Evolutionary conservation across 2,113 vertebrate genomes (phyloP), one percentile per base, ranked within the genome.

Genomic region (Megaceryle torquata): DNA sequence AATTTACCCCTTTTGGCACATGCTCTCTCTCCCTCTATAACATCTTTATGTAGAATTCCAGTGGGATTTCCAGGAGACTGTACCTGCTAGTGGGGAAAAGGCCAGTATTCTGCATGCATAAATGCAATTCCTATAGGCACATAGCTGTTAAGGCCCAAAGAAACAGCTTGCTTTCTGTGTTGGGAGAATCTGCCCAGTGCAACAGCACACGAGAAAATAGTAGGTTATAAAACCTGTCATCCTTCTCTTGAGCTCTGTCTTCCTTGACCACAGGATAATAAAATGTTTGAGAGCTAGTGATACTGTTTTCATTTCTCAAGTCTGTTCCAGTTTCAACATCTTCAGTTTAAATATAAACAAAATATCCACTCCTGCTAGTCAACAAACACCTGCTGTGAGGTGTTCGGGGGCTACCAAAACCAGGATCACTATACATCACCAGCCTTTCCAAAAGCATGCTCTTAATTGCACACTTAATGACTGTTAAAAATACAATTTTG

Each of bases 401-500:
- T 69, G 53, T 19, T 92, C 41, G 28, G 41, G 13, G 26, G 51
- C 53, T 86, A 79, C 44, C 41, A 82, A 68, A 86, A 50, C 48
- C 53, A 54, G 19, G 57, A 39, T 15, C 51, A 15, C 11, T 33
- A 33, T 15, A 25, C 26, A 59, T 11, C 78, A 72, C 13, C 53
- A 94, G 44, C 19, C 33, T 79, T 76, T 76, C 69, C 75, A 80
- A 92, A 91, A 91, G 35, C 28, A 57, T 5, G 10, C 25, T 81
- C 26, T 74, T 85, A 85, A 95, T 17, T 82, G 69, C 51, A 78
- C 26, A 59, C 10, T 88, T 95, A 84, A 91, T 76, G 67, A 41
- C 68, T 82, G 63, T 43, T 57, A 41, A 93, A 94, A 78, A 54
- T 18, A 63, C 39, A 83, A 50, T 43, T 89, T 61, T 67, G 56